phyloP scores from a whole-genome alignment of 2,888 invertebrate genomes.

The Ichneumoninae sp. region DNA sequence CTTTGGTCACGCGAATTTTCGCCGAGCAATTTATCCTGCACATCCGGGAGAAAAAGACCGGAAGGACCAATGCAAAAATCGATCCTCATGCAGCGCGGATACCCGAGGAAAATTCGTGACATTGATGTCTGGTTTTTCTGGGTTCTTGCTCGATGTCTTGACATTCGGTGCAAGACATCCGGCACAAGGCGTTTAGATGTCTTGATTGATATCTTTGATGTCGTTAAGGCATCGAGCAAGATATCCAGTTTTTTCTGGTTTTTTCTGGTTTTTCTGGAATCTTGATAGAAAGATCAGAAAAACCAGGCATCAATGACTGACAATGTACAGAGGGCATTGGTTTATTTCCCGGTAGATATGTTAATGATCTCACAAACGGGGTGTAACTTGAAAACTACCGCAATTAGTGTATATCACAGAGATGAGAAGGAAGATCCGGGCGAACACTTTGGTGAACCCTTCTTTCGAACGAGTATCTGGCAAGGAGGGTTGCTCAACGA shows the following conservation, averaged over 20 bases:
- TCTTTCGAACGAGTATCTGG: conserved; percentile 57
- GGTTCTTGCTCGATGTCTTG: neutral
- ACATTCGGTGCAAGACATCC: no score
- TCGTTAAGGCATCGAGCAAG: no score
- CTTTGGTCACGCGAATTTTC: conserved; percentile 30
- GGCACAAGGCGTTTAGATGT: no score
- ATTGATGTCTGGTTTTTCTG: neutral
- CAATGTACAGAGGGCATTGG: neutral
- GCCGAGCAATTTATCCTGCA: conserved; percentile 52
- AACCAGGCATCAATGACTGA: no score
- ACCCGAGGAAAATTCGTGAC: neutral
- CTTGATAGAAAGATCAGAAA: no score
- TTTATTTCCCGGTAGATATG: conserved; percentile 30
- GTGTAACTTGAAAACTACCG: conserved; percentile 44
- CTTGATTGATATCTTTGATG: no score
- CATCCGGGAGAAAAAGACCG: conserved; percentile 12
- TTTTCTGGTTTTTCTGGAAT: no score
- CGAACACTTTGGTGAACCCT: conserved; percentile 44
- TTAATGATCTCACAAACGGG: conserved; percentile 53
- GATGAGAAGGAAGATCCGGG: conserved; percentile 37
- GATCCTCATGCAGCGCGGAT: neutral
- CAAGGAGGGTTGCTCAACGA: conserved; percentile 48
- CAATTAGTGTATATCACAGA: conserved; percentile 59
- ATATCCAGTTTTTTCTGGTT: no score
- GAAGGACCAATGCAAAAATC: neutral